These are phyloP conservation scores for Troides oblongomaculatus DNA, from an alignment of 2,888 invertebrate species.

Conservation along the genomic window DNA sequence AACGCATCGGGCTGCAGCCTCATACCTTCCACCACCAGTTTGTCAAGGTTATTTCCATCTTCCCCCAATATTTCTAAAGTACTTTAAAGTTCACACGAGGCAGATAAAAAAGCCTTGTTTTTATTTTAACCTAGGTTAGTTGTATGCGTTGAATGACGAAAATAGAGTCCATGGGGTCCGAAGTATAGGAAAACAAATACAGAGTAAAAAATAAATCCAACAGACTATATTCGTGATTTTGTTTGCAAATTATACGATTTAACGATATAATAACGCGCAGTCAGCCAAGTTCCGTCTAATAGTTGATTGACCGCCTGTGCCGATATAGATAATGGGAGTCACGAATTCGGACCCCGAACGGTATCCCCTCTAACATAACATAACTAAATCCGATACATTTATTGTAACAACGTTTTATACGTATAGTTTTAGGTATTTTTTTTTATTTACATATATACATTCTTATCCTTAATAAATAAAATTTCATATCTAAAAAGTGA, in stretches of 20 bases:
- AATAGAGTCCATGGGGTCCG: too few species aligned
- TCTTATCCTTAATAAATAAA: not conserved
- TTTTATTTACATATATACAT: not conserved
- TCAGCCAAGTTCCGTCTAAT: slow-evolving; percentile 41
- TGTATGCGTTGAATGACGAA: too few species aligned
- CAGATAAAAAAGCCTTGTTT: too few species aligned
- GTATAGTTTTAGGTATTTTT: not conserved
- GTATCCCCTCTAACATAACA: slow-evolving; percentile 32
- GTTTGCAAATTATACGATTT: slow-evolving; percentile 35
- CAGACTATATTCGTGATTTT: not conserved
- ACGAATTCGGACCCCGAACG: slow-evolving; percentile 41
- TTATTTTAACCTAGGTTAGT: too few species aligned
- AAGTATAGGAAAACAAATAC: not conserved
- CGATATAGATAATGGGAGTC: slow-evolving; percentile 54
- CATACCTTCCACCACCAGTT: too few species aligned
- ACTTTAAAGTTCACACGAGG: too few species aligned
- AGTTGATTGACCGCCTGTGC: slow-evolving; percentile 51
- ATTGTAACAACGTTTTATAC: slow-evolving; percentile 15
- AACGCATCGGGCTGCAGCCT: too few species aligned
- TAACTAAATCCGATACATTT: slow-evolving; percentile 17
- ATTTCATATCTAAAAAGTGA: too few species aligned
- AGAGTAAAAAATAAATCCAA: not conserved
- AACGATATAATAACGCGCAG: slow-evolving; percentile 45
- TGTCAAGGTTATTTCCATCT: too few species aligned
- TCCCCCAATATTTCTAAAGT: too few species aligned